Conservation (phyloP, 2,888 invertebrate genomes). For the Sminthurinus aureus region DNA sequence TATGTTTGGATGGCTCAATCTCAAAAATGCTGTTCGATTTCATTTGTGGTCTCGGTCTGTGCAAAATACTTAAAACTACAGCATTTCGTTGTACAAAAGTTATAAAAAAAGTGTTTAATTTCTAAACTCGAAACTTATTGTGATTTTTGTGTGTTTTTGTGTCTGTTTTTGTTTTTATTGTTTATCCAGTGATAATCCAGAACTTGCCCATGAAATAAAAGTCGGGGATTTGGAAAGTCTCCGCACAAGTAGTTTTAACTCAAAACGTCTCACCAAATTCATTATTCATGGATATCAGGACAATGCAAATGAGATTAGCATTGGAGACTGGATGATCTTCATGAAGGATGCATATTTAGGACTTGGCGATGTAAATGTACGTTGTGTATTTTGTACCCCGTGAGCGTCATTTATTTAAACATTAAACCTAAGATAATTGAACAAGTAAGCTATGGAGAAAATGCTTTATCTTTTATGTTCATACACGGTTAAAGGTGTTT, state of each 20-base stretch:
- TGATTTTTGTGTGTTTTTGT: no score
- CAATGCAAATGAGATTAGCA: constrained; percentile 52
- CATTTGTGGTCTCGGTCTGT: constrained; percentile 55
- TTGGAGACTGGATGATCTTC: constrained; percentile 51
- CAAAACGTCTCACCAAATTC: constrained; percentile 48
- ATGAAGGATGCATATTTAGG: constrained; percentile 50
- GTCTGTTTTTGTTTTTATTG: background rate
- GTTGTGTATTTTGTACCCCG: constrained; percentile 25
- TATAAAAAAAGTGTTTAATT: background rate
- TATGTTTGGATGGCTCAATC: constrained; percentile 54
- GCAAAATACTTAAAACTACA: background rate
- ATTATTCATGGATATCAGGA: constrained; percentile 53
- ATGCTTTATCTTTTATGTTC: background rate
- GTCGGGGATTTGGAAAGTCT: constrained; percentile 45
- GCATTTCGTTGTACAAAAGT: background rate
- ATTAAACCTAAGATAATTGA: no score
- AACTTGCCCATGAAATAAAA: constrained; percentile 50
- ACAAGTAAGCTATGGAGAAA: background rate
- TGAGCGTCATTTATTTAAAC: no score
- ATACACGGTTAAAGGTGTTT: no score
- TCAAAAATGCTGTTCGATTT: constrained; percentile 53
- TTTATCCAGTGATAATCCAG: constrained; percentile 44
- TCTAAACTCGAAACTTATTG: background rate
- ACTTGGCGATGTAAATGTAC: constrained; percentile 49
- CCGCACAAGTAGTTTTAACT: constrained; percentile 47